phyloP scores from a whole-genome alignment of 2,888 invertebrate genomes.

The Sympetrum striolatum region DNA sequence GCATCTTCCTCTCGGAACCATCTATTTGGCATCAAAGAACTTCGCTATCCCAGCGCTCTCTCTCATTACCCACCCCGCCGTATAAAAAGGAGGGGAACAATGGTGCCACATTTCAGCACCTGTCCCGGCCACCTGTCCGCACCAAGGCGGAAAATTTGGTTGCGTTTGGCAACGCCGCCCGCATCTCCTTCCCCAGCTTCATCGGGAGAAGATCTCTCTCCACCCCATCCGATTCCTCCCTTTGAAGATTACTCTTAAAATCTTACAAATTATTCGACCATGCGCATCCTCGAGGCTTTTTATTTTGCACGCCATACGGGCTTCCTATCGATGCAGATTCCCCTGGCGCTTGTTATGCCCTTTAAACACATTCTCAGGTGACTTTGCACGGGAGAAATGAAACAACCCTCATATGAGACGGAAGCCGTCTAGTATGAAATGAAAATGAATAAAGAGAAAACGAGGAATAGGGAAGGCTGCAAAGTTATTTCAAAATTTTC shows the following conservation, averaged over 20 bases:
- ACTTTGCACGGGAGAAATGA: too few species aligned
- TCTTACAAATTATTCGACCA: neutral
- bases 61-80: slow-evolving; percentile 1
- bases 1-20: too few species aligned
- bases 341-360: too few species aligned
- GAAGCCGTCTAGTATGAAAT: too few species aligned
- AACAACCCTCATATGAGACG: too few species aligned
- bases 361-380: too few species aligned
- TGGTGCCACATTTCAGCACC: slow-evolving; percentile 36
- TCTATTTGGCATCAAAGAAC: neutral
- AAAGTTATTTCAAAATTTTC: too few species aligned
- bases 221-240: neutral
- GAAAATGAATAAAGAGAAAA: too few species aligned
- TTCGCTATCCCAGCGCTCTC: neutral
- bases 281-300: neutral
- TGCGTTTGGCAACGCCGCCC: slow-evolving; percentile 33
- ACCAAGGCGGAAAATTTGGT: slow-evolving; percentile 27
- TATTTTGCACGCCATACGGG: neutral
- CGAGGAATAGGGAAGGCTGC: too few species aligned
- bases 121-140: slow-evolving; percentile 30
- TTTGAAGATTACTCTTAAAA: neutral
- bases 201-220: neutral
- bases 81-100: slow-evolving; percentile 21
- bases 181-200: neutral
- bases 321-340: neutral